These are phyloP conservation scores for Chouioia cunea DNA, from an alignment of 2,888 invertebrate species.

Conservation along the genomic window DNA sequence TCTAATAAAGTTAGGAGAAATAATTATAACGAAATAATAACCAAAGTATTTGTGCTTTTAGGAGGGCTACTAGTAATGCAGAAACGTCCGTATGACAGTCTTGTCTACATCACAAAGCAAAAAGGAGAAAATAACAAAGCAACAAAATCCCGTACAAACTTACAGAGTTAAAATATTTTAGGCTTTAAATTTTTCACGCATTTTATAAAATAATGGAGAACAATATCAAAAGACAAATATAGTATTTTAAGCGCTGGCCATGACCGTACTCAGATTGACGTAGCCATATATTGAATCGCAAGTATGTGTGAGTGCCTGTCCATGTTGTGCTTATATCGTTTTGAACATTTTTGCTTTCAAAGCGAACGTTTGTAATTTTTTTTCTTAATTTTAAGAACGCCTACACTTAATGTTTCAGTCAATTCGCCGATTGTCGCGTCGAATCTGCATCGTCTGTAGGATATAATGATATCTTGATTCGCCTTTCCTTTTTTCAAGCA, in stretches of 20 bases:
- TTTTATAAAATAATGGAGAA: conserved; percentile 47
- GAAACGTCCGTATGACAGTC: conserved; percentile 68
- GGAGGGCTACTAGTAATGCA: conserved; percentile 68
- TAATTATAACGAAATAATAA: conserved; percentile 17
- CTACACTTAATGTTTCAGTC: conserved; percentile 45
- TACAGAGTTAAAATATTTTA: conserved; percentile 60
- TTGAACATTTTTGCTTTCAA: conserved; percentile 15
- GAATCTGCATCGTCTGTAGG: conserved; percentile 42
- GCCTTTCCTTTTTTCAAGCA: conserved; percentile 52
- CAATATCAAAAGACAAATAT: conserved; percentile 45
- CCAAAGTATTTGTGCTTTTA: conserved; percentile 54
- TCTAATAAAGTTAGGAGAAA: background rate
- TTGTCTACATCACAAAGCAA: conserved; percentile 55
- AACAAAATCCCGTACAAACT: conserved; percentile 65
- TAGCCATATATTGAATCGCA: conserved; percentile 66
- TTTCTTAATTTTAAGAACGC: conserved; percentile 43
- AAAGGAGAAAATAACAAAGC: conserved; percentile 40
- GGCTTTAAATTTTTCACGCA: conserved; percentile 61
- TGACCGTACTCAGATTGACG: conserved; percentile 63
- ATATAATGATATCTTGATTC: conserved; percentile 53
- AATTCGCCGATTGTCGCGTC: conserved; percentile 41
- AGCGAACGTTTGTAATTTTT: conserved; percentile 41
- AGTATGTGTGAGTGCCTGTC: conserved; percentile 67
- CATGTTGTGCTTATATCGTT: conserved; percentile 54
- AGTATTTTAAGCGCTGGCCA: conserved; percentile 65